Conservation (phyloP, 2,888 invertebrate species). For the Volucella bombylans region DNA sequence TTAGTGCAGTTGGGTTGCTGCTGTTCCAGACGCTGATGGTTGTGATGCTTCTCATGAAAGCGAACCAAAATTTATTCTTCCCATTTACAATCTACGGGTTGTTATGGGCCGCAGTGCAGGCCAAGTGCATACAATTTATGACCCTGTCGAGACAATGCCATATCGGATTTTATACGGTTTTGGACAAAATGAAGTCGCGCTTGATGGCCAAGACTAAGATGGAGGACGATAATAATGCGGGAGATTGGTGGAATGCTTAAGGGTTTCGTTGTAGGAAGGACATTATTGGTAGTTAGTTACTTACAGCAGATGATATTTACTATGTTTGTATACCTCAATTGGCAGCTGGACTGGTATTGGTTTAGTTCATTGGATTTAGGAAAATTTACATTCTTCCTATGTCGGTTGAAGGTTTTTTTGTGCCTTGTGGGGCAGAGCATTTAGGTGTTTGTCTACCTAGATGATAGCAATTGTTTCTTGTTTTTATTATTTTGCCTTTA, state of each 20-base stretch:
- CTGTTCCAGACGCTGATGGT: slow-evolving; percentile 31
- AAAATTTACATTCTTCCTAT: slow-evolving; percentile 62
- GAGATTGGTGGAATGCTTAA: slow-evolving; percentile 33
- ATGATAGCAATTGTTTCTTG: too few species aligned
- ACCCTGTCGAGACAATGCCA: slow-evolving; percentile 73
- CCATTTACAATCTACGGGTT: slow-evolving; percentile 36
- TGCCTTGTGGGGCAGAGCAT: background rate
- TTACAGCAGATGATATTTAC: background rate
- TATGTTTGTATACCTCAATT: slow-evolving; percentile 39
- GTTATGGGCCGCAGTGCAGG: slow-evolving; percentile 49
- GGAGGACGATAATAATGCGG: slow-evolving; percentile 54
- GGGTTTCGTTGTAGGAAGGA: slow-evolving; percentile 54
- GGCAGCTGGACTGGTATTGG: slow-evolving; percentile 2
- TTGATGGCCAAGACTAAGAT: slow-evolving; percentile 56
- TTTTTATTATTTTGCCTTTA: too few species aligned
- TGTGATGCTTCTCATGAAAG: slow-evolving; percentile 59
- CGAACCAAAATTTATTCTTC: slow-evolving; percentile 67
- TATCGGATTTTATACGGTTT: slow-evolving; percentile 71
- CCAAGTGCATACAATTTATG: slow-evolving; percentile 72
- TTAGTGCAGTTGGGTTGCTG: slow-evolving; percentile 1
- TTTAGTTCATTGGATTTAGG: slow-evolving; percentile 16
- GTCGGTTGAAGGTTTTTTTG: background rate
- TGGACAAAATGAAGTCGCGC: slow-evolving; percentile 72
- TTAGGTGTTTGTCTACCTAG: slow-evolving; percentile 32
- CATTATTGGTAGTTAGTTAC: slow-evolving; percentile 63